Evolutionary conservation across 2,797 vertebrate species (phyloP).

Genomic region (Emys orbicularis): DNA sequence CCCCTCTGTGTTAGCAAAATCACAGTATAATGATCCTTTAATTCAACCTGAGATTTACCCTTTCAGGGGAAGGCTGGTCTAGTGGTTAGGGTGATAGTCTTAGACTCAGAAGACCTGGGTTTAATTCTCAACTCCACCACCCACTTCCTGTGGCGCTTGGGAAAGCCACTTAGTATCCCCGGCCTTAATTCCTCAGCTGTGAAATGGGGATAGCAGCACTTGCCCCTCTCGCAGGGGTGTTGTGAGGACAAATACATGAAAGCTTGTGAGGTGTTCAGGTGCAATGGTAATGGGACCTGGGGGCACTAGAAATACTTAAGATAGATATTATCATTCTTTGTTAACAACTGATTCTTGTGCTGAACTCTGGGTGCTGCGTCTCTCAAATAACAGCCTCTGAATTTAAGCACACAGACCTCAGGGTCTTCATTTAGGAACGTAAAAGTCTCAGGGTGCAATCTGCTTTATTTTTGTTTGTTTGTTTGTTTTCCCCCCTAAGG

Average conservation of each 20-base stretch:
- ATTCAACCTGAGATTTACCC: background rate
- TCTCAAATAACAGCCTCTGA: background rate
- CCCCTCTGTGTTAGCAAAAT: background rate
- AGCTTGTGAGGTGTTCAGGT: background rate
- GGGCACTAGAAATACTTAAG: background rate
- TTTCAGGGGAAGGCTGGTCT: background rate
- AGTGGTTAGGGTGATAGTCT: background rate
- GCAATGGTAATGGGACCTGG: background rate
- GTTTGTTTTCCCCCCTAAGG: background rate
- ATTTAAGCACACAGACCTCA: background rate
- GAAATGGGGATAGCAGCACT: background rate
- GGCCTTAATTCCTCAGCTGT: background rate
- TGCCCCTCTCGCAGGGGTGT: background rate
- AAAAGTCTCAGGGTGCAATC: background rate
- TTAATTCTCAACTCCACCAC: background rate
- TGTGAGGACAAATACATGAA: background rate
- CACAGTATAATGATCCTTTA: background rate
- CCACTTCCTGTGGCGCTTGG: background rate
- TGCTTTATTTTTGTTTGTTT: background rate
- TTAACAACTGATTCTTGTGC: background rate
- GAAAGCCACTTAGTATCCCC: background rate
- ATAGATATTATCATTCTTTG: background rate
- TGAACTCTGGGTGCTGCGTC: background rate
- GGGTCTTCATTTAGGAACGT: background rate
- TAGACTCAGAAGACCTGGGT: background rate